Percentiles rank a stretch among this genome's conserved stretches.
Conservation (phyloP, 2,888 invertebrate genomes). For the Girardia tigrina region DNA sequence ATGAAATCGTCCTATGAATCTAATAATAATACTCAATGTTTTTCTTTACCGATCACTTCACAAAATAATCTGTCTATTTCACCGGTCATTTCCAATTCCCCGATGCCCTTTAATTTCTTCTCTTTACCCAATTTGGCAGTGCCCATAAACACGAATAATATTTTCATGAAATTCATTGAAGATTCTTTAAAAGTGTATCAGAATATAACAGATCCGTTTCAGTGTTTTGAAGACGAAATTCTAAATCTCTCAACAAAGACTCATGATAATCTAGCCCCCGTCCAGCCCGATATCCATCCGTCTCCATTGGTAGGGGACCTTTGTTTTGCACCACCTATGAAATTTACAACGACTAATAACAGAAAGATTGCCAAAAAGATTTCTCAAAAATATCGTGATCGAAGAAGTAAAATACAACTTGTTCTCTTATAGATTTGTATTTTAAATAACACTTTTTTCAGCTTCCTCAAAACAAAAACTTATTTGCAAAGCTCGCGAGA, state of each 20-base stretch:
- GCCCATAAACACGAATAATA: neutral
- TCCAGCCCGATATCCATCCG: no score
- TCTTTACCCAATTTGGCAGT: neutral
- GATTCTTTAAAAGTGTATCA: neutral
- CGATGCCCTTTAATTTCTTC: neutral
- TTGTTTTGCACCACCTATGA: neutral
- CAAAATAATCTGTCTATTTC: neutral
- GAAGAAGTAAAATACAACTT: neutral
- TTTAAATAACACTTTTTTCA: neutral
- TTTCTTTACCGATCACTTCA: neutral
- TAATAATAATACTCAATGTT: neutral
- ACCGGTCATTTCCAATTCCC: neutral
- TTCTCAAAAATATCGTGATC: neutral
- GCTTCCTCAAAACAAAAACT: neutral
- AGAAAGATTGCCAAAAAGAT: neutral
- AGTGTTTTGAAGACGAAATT: neutral
- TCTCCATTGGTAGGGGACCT: no score
- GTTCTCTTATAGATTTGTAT: neutral
- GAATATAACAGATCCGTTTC: neutral
- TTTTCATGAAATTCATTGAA: neutral
- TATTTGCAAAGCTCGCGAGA: neutral
- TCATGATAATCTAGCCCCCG: no score
- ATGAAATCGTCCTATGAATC: neutral
- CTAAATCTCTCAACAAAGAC: neutral
- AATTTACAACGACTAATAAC: neutral